Percentiles rank a stretch among this genome's conserved stretches.
These are phyloP conservation scores for Eristalinus aeneus DNA, from an alignment of 2,888 invertebrate genomes.

Conservation along the genomic window DNA sequence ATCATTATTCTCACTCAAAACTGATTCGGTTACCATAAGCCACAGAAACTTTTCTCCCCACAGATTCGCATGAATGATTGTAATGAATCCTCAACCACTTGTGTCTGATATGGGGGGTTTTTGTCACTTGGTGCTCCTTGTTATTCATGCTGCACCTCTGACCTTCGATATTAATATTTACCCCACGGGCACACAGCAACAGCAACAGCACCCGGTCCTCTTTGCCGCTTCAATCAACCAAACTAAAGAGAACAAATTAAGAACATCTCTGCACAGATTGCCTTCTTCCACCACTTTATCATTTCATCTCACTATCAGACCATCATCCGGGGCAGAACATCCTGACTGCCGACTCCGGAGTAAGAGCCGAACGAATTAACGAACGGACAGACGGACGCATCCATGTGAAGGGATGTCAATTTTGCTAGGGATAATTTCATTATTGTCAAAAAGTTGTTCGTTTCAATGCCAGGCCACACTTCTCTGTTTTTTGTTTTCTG, in stretches of 20 bases:
- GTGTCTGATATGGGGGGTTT: neutral
- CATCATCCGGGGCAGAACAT: neutral
- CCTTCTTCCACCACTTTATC: slow-evolving; percentile 6
- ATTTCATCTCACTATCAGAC: slow-evolving; percentile 14
- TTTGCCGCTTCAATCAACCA: slow-evolving; percentile 22
- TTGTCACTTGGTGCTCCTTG: slow-evolving; percentile 15
- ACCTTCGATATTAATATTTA: slow-evolving; percentile 16
- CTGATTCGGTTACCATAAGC: neutral
- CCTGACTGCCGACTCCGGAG: neutral
- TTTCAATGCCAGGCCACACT: slow-evolving; percentile 17
- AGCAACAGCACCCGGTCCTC: neutral
- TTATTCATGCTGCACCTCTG: slow-evolving; percentile 21
- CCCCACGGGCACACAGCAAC: neutral
- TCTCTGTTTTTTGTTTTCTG: neutral
- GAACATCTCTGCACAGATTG: slow-evolving; percentile 33
- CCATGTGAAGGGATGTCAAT: slow-evolving; percentile 30
- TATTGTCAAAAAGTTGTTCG: slow-evolving; percentile 44
- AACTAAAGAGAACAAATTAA: slow-evolving; percentile 32
- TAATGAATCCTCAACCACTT: neutral
- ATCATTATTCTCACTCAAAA: neutral
- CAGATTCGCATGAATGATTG: neutral
- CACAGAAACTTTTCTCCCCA: neutral
- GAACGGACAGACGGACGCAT: slow-evolving; percentile 18
- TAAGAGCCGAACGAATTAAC: neutral
- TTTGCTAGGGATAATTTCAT: slow-evolving; percentile 42